These are phyloP conservation scores for Manis javanica DNA, from an alignment of 2,797 vertebrate species.

Conservation along the genomic window DNA sequence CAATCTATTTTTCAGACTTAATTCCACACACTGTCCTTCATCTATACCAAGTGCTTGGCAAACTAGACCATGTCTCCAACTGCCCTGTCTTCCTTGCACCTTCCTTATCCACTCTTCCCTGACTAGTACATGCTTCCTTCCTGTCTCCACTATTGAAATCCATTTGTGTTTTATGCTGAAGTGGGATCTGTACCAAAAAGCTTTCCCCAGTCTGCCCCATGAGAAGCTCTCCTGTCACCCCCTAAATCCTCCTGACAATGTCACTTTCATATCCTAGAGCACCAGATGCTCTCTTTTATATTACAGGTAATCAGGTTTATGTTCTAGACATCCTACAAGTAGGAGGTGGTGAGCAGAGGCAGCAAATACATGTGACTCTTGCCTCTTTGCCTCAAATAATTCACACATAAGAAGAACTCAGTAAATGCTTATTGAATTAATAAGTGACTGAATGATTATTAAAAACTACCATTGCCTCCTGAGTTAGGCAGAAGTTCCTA, in stretches of 20 bases:
- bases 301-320: not conserved
- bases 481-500: conserved; percentile 46
- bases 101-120: not conserved
- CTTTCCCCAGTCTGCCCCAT: not conserved
- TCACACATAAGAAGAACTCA: not conserved
- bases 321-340: not conserved
- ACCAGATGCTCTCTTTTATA: not conserved
- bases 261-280: not conserved
- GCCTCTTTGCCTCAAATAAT: not conserved
- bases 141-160: not conserved
- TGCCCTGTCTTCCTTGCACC: not conserved
- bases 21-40: not conserved
- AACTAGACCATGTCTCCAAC: not conserved
- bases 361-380: not conserved
- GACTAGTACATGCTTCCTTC: not conserved
- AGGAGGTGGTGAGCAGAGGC: not conserved
- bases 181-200: not conserved
- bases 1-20: not conserved
- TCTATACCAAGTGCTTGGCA: not conserved
- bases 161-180: not conserved
- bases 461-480: conserved; percentile 20
- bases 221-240: not conserved
- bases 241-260: not conserved
- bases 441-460: conserved; percentile 28
- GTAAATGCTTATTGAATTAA: not conserved